These are phyloP conservation scores for Arctia plantaginis DNA, from an alignment of 2,888 invertebrate genomes.

Conservation along the genomic window DNA sequence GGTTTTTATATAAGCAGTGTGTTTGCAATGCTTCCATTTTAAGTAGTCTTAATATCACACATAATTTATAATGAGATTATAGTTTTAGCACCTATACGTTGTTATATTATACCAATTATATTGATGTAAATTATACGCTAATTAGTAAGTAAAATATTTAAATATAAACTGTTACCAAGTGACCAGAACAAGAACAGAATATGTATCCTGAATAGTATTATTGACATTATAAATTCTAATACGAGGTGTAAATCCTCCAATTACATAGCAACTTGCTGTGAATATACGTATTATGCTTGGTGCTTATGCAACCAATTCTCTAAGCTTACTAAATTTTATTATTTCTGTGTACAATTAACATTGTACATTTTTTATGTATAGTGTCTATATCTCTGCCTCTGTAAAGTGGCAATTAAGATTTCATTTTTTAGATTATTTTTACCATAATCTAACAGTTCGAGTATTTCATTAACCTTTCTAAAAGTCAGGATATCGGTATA, in stretches of 20 bases:
- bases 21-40: not conserved
- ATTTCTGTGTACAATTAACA: not conserved
- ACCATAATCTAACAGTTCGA: no score
- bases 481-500: no score
- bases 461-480: no score
- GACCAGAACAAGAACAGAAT: not conserved
- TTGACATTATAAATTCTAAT: not conserved
- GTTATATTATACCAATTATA: not conserved
- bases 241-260: not conserved
- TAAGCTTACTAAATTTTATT: not conserved
- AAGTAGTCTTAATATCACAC: not conserved
- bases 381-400: no score
- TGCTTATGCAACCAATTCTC: not conserved
- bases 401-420: no score
- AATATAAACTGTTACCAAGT: not conserved
- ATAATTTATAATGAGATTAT: not conserved
- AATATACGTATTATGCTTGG: not conserved
- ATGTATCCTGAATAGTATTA: not conserved
- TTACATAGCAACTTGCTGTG: not conserved
- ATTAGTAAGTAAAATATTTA: not conserved
- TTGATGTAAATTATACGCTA: not conserved
- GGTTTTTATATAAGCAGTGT: no score
- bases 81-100: not conserved
- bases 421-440: no score
- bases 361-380: no score